Base-by-base conservation (phyloP, 2,888 invertebrate genomes). In the Artemia sp. region DNA sequence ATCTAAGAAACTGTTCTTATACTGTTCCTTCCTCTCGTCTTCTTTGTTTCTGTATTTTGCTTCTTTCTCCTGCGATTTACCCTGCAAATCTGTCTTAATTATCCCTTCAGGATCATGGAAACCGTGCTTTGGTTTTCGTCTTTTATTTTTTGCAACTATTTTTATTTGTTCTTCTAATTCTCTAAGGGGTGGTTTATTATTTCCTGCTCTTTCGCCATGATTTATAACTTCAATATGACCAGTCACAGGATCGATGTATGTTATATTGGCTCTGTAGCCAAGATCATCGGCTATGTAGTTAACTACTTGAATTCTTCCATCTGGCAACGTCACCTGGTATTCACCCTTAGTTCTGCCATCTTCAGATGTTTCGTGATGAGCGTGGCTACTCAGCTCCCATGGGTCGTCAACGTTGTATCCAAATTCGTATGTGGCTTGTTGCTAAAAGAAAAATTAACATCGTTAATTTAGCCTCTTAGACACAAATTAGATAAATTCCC, bases 271-370 rank as follows among this genome's bases (percentile, higher is more conserved):
- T 14, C 58, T 58, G 58, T 58, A 58, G n/a, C 58, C 58, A 8
- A 14, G n/a, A 14, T 58, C 58, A 14, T 58, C 58, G 14, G 58
- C 58, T n/a, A 58, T 58, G 58, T 58, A 58, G 58, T 58, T 58
- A 58, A 58, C 58, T n/a, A 58, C 58, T 58, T 58, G 58, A 58
- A 58, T 14, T 58, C 58, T 58, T n/a, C 58, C 58, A 58, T 58
- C 58, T 58, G 58, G 58, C n/a, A 58, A 14, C 8, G 58, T 14
- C n/a, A 58, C 58, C n/a, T 14, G n/a, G 58, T 58, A 58, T 14
- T 58, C 58, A 14, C 58, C 58, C 14, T 58, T 58, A 58, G 58
- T 58, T n/a, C 8, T 58, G 58, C 58, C 58, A 58, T 58, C 58
- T 58, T 14, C 58, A 8, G 58, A 58, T n/a, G 58, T 14, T 58